Evolutionary conservation across 2,797 vertebrate species (phyloP), one percentile per base, ranked within the genome.

Genomic region (Tamandua tetradactyla): DNA sequence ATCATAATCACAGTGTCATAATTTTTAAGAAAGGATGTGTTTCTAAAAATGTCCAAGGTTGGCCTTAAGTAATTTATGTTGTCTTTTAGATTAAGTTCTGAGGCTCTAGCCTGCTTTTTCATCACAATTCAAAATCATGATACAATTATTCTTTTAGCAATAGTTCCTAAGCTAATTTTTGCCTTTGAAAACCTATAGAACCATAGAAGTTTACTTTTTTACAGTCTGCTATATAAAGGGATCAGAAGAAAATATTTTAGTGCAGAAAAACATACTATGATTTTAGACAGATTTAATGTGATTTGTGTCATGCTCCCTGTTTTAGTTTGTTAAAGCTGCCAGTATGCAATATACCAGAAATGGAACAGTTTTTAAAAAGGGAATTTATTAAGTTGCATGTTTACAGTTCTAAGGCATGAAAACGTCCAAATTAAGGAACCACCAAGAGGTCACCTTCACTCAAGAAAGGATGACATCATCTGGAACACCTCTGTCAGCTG

Each of bases 101-200:
- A 72, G 44, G 13, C 20, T 69, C 18, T 62, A 35, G 71, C 59
- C 20, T 74, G 23, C 66, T 25, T 68, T 57, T 32, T 44, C n/a
- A 64, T 74, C 75, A n/a, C 44, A 66, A 35, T 76, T 85, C 25
- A 69, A 66, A 95, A 85, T 15, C 61, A 32, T 66, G 22, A 49
- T 62, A 30, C 20, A 74, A 35, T 68, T 52, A 74, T 55, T 78
- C 75, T 61, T n/a, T 80, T 47, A 59, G 42, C 42, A 86, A 49
- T 3, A 35, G 13, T 78, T 94, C 78, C 76, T 88, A 87, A 61
- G 22, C 27, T 89, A 64, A 40, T 3, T 92, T 94, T 89, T 64
- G 22, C 27, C n/a, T 78, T 84, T 23, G 23, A 76, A 35, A 83
- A 66, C 5, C 40, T 44, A 79, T 7, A 84, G 10, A 82, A 18